Conservation (phyloP, 1,140 invertebrate genomes). For the Pseudomyrmex gracilis region DNA sequence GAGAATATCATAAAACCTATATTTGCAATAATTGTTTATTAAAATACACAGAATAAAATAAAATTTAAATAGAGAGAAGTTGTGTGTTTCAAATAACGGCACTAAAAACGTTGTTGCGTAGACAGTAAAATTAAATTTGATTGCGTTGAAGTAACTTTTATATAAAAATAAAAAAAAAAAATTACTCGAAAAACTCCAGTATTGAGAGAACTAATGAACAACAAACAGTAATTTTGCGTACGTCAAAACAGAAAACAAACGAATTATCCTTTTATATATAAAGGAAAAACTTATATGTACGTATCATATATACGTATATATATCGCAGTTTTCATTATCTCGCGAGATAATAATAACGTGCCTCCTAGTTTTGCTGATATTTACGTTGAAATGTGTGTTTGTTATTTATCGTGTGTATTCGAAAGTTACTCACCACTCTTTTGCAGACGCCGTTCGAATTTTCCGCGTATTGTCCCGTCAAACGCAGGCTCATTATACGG, state of each 20-base stretch:
- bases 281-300: neutral
- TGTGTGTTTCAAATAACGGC: too few species aligned
- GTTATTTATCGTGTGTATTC: neutral
- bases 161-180: neutral
- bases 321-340: too few species aligned
- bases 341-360: too few species aligned
- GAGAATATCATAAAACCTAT: neutral
- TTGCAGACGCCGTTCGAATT: neutral
- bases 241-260: neutral
- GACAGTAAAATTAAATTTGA: conserved; percentile 4
- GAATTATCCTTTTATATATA: conserved; percentile 1
- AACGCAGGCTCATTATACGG: conserved; percentile 3
- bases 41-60: neutral
- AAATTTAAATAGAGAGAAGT: too few species aligned
- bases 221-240: neutral
- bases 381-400: neutral
- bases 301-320: too few species aligned
- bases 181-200: neutral
- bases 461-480: neutral
- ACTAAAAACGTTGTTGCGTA: neutral
- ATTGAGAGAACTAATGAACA: neutral
- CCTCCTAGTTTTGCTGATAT: neutral
- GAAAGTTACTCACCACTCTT: neutral
- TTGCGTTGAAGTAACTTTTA: neutral
- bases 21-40: conserved; percentile 5